phyloP scores from a whole-genome alignment of 2,797 vertebrate species.

The Paguma larvata region DNA sequence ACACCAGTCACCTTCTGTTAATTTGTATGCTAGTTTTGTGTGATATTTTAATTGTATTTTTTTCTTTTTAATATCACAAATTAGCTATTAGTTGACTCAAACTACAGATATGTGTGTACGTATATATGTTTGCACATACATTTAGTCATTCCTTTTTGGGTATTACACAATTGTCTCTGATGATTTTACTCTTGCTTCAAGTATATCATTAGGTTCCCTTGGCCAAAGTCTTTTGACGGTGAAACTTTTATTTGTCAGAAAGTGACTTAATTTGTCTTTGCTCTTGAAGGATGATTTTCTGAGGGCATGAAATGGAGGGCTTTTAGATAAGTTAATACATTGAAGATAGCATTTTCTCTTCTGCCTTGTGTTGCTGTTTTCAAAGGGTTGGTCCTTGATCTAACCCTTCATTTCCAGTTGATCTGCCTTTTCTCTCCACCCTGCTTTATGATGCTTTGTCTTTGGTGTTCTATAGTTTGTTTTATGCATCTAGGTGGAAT shows the following conservation, averaged over 20 bases:
- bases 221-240: background rate
- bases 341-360: background rate
- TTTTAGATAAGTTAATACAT: background rate
- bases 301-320: background rate
- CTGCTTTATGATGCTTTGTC: background rate
- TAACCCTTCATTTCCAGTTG: background rate
- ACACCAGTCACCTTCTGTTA: background rate
- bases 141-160: background rate
- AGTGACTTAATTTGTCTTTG: background rate
- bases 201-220: background rate
- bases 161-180: background rate
- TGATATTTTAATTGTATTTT: constrained; percentile 6
- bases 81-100: background rate
- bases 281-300: background rate
- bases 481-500: background rate
- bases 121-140: background rate
- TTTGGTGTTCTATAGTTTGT: background rate
- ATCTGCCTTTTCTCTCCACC: background rate
- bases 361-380: background rate
- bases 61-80: background rate
- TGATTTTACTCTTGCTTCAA: constrained; percentile 13
- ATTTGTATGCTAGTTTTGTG: constrained; percentile 23
- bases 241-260: background rate
- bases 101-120: background rate
- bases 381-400: background rate